Conservation (phyloP, 2,113 vertebrate genomes). For the Poecilia latipinna region DNA sequence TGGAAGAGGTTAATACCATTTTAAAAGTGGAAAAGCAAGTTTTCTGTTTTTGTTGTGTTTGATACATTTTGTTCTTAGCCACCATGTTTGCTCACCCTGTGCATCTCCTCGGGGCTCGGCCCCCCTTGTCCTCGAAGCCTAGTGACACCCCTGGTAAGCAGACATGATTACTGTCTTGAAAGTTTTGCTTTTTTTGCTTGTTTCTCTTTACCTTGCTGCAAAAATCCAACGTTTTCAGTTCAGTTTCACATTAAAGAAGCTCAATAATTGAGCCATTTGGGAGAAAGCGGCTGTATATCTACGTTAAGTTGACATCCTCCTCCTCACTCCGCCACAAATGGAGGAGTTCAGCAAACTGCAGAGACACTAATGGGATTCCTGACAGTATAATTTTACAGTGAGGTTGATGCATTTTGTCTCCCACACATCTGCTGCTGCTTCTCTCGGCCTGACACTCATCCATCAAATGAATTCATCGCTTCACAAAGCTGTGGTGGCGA, state of each 20-base stretch:
- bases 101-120: too few relatives aligned
- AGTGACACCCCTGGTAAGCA: too few relatives aligned
- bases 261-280: too few relatives aligned
- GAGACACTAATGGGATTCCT: conserved; percentile 64
- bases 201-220: background rate
- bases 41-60: too few relatives aligned
- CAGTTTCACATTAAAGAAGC: too few relatives aligned
- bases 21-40: too few relatives aligned
- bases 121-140: too few relatives aligned
- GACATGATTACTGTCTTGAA: too few relatives aligned
- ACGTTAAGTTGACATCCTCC: background rate
- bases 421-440: background rate
- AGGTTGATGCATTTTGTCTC: conserved; percentile 41
- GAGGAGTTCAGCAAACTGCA: conserved; percentile 63
- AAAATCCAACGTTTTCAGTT: background rate
- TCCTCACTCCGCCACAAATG: conserved; percentile 40
- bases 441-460: background rate
- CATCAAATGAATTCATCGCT: background rate
- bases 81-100: too few relatives aligned
- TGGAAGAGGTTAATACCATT: too few relatives aligned
- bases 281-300: background rate
- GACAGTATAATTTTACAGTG: conserved; percentile 66
- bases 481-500: background rate
- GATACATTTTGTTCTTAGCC: too few relatives aligned
- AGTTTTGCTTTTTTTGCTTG: background rate